phyloP scores from a whole-genome alignment of 2,113 vertebrate species.

The Todiramphus chloris region DNA sequence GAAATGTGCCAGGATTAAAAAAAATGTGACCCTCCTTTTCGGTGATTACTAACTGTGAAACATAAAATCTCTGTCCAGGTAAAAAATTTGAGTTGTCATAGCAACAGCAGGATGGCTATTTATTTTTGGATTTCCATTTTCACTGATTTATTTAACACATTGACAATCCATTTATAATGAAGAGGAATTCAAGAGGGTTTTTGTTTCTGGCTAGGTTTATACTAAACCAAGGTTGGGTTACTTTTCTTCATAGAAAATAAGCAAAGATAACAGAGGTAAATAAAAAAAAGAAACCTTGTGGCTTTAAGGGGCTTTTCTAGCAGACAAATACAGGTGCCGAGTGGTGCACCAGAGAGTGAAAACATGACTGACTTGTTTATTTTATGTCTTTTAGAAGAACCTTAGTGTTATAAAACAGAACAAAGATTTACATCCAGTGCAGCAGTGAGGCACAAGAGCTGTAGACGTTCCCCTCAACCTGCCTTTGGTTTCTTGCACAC shows the following conservation, averaged over 20 bases:
- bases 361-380: neutral
- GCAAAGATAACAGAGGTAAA: slow-evolving; percentile 28
- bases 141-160: slow-evolving; percentile 70
- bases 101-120: slow-evolving; percentile 60
- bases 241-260: slow-evolving; percentile 31
- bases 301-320: slow-evolving; percentile 16
- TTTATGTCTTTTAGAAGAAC: neutral
- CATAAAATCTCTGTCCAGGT: slow-evolving; percentile 74
- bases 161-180: slow-evolving; percentile 65
- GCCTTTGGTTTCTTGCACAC: rapidly evolving
- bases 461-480: neutral
- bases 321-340: neutral
- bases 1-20: neutral
- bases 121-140: slow-evolving; percentile 72
- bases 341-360: neutral
- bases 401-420: neutral
- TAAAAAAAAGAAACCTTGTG: slow-evolving; percentile 7
- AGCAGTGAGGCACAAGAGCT: neutral
- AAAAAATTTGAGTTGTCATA: slow-evolving; percentile 70
- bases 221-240: slow-evolving; percentile 15
- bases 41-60: slow-evolving; percentile 22
- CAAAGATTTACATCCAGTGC: neutral
- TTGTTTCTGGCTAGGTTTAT: slow-evolving; percentile 38
- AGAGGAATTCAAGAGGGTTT: slow-evolving; percentile 45
- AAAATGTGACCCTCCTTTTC: slow-evolving; percentile 34